Conservation (phyloP, 2,113 vertebrate species). For the Cryptotis parvus region DNA sequence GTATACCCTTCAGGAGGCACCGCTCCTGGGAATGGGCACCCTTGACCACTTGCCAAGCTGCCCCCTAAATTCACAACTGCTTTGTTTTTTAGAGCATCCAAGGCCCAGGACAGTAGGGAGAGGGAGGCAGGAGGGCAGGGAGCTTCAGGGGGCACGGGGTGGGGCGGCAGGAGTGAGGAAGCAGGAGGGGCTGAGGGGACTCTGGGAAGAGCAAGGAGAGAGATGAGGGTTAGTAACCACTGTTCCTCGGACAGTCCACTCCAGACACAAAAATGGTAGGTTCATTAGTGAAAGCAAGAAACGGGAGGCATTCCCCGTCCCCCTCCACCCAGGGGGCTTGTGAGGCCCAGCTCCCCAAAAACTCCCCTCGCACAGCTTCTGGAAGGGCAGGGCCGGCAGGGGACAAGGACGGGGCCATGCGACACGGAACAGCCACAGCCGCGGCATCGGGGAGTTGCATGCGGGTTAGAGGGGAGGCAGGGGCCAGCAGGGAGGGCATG, state of each 20-base stretch:
- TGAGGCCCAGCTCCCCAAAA: slow-evolving; percentile 76
- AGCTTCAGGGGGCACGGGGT: background rate
- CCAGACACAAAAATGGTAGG: slow-evolving; percentile 87
- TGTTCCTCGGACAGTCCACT: slow-evolving; percentile 84
- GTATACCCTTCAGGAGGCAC: too few relatives aligned
- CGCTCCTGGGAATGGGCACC: too few relatives aligned
- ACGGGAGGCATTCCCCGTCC: slow-evolving; percentile 73
- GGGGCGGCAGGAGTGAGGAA: slow-evolving; percentile 42
- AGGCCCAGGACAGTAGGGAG: background rate
- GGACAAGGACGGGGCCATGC: slow-evolving; percentile 61
- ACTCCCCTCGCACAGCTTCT: slow-evolving; percentile 72
- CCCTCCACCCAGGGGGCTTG: slow-evolving; percentile 73
- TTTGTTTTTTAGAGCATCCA: background rate
- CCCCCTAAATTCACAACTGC: background rate
- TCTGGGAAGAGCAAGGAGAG: slow-evolving; percentile 45
- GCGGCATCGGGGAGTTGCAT: background rate
- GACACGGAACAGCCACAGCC: background rate
- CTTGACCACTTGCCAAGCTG: too few relatives aligned
- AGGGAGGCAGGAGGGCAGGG: background rate
- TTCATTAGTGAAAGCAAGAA: slow-evolving; percentile 85
- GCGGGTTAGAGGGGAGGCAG: slow-evolving; percentile 76
- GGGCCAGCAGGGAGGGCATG: slow-evolving; percentile 11
- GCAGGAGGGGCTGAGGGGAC: slow-evolving; percentile 41
- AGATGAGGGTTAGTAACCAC: slow-evolving; percentile 80
- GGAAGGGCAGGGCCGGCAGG: slow-evolving; percentile 76